phyloP scores from a whole-genome alignment of 1,140 invertebrate species.

The Cydia fagiglandana region DNA sequence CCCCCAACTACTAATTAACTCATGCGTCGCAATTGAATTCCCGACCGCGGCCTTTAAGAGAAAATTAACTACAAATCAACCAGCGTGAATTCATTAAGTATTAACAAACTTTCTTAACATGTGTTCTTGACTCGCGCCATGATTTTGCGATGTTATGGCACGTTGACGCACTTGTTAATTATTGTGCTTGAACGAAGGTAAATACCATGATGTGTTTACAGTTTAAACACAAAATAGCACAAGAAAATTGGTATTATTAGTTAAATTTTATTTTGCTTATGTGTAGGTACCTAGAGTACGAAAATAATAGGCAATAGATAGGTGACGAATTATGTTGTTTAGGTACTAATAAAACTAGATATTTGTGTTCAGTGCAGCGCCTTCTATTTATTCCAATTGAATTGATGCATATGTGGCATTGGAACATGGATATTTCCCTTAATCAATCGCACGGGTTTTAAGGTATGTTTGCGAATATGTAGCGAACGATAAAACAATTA shows the following conservation, averaged over 20 bases:
- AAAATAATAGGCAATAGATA: no score
- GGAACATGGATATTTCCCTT: not conserved
- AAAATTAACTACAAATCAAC: conserved; percentile 76
- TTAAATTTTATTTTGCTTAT: no score
- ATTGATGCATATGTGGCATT: not conserved
- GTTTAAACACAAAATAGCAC: no score
- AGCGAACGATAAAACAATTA: not conserved
- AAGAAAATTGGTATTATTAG: no score
- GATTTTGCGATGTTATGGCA: conserved; percentile 50
- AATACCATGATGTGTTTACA: not conserved
- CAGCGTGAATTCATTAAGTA: conserved; percentile 69
- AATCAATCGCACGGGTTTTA: not conserved
- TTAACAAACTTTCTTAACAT: conserved; percentile 76
- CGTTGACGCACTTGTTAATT: conserved; percentile 50
- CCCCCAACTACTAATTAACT: conserved; percentile 23
- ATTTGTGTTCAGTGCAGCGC: no score
- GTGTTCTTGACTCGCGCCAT: conserved; percentile 68
- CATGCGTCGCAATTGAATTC: conserved; percentile 62
- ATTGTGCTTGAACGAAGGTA: not conserved
- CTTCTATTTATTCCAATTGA: no score
- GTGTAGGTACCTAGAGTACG: no score
- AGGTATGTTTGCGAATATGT: no score
- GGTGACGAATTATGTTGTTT: no score
- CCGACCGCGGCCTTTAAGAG: conserved; percentile 54
- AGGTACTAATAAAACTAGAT: no score